phyloP scores from a whole-genome alignment of 92 coral and sea anemone genomes.

The Zoanthus solanderi region DNA sequence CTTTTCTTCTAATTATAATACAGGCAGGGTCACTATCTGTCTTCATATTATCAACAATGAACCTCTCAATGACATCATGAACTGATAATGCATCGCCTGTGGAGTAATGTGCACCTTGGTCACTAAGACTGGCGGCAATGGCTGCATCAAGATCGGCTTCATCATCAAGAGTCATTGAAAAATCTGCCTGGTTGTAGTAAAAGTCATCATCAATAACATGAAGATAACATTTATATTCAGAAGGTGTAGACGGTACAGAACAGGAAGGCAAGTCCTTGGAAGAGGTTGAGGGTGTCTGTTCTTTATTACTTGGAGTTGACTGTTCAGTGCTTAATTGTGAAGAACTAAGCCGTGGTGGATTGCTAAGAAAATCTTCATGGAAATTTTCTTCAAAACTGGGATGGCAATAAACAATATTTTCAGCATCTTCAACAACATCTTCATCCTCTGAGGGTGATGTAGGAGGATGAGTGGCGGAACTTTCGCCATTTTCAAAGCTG shows the following conservation, averaged over 20 bases:
- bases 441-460: conserved; percentile 13
- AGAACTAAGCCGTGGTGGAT: conserved; percentile 18
- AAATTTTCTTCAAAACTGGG: conserved; percentile 2
- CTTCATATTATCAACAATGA: conserved; percentile 8
- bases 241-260: conserved; percentile 34
- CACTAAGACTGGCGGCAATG: conserved; percentile 45
- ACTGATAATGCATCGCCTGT: conserved; percentile 1
- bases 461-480: conserved; percentile 15
- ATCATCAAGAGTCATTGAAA: conserved; percentile 26
- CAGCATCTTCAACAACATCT: conserved; percentile 2
- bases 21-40: conserved; percentile 38
- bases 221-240: conserved; percentile 35
- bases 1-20: conserved; percentile 42
- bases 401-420: background rate
- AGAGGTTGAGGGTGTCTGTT: conserved; percentile 35
- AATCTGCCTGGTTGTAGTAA: conserved; percentile 34
- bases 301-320: conserved; percentile 32
- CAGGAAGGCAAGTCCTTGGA: conserved; percentile 24
- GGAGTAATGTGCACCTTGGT: background rate
- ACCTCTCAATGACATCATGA: conserved; percentile 2
- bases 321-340: conserved; percentile 1
- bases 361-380: conserved; percentile 21
- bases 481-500: conserved; percentile 34
- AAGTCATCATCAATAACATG: conserved; percentile 48
- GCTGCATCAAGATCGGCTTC: conserved; percentile 43